A percentile compares a stretch with the other conserved stretches of the same genome.
Evolutionary conservation across 2,113 vertebrate species (phyloP).

Genomic region (Ammodytes dubius): DNA sequence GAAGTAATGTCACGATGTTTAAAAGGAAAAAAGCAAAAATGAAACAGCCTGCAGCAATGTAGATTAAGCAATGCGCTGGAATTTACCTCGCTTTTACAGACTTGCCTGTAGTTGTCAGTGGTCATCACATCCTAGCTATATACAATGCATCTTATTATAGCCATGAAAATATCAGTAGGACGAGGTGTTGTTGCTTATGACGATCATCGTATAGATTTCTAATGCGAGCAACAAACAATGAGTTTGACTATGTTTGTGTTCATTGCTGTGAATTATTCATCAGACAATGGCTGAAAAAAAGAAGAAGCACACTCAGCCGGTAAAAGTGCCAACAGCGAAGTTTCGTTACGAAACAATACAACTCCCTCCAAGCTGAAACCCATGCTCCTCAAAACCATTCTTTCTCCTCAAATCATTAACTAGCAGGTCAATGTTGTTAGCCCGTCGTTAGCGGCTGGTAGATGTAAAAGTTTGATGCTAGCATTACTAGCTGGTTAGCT

Average conservation of each 20-base stretch:
- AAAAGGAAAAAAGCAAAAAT: background rate
- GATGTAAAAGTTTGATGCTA: slow-evolving; percentile 11
- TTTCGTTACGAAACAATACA: background rate
- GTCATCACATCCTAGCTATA: no score
- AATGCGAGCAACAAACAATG: background rate
- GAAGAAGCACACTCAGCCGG: background rate
- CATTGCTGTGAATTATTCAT: background rate
- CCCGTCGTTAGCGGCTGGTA: background rate
- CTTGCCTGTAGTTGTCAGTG: background rate
- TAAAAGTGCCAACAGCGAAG: background rate
- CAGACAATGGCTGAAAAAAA: background rate
- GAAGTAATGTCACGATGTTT: background rate
- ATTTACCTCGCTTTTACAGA: background rate
- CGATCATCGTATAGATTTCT: background rate
- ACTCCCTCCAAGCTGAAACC: no score
- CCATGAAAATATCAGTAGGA: background rate
- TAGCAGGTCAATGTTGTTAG: background rate
- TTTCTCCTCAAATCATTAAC: background rate
- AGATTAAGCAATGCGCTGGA: no score
- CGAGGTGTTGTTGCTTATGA: background rate
- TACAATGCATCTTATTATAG: no score
- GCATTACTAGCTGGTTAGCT: slow-evolving; percentile 48
- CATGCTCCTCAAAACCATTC: background rate
- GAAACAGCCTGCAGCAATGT: background rate
- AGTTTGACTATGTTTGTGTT: rapidly evolving